These are phyloP conservation scores for Epinephelus moara DNA, from an alignment of 2,113 vertebrate genomes.

Conservation along the genomic window DNA sequence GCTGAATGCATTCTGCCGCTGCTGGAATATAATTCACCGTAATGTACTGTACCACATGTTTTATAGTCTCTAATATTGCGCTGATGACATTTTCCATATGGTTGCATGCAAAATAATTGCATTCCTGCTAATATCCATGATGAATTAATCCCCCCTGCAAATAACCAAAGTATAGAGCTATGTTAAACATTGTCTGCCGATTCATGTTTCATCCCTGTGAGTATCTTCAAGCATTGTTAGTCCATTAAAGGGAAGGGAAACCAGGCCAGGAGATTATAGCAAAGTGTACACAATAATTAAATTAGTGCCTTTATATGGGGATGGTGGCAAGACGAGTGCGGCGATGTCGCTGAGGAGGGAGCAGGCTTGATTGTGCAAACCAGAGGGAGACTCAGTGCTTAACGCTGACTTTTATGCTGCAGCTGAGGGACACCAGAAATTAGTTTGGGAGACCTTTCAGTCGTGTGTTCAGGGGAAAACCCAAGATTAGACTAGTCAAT, in stretches of 20 bases:
- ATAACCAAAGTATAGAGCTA: constrained; percentile 25
- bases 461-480: not conserved
- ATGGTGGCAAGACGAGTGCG: not conserved
- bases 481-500: not conserved
- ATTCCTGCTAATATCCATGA: constrained; percentile 23
- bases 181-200: constrained; percentile 20
- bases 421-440: not conserved
- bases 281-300: constrained; percentile 48
- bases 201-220: constrained; percentile 1
- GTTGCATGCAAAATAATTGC: constrained; percentile 27
- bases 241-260: constrained; percentile 43
- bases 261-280: constrained; percentile 38
- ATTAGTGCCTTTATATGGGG: constrained; percentile 33
- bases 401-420: not conserved
- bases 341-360: not conserved
- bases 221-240: constrained; percentile 15
- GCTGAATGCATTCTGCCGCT: not conserved
- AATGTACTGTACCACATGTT: constrained; percentile 21
- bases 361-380: constrained; percentile 12
- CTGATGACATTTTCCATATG: constrained; percentile 36
- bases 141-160: constrained; percentile 16
- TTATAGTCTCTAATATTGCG: constrained; percentile 21
- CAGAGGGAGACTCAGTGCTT: not conserved
- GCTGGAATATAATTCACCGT: not conserved
- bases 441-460: not conserved